A percentile compares a stretch with the other conserved stretches of the same genome.
Conservation (phyloP, 2,888 invertebrate genomes). For the Julus scanicus region DNA sequence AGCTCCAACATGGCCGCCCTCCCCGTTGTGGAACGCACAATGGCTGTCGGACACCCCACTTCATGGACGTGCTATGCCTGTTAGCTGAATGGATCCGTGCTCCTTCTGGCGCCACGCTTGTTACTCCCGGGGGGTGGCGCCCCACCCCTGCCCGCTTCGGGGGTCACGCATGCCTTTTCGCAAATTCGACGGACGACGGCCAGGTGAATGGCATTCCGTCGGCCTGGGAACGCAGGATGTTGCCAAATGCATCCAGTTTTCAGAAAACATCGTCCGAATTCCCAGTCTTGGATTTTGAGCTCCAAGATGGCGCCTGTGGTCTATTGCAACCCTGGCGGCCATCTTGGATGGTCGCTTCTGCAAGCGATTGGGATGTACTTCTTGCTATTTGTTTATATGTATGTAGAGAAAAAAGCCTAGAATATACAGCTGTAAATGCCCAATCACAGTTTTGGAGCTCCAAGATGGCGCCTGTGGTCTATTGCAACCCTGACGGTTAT, state of each 20-base stretch:
- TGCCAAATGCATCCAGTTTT: neutral
- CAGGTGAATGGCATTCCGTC: neutral
- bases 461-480: no score
- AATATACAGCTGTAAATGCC: no score
- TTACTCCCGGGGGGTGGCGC: neutral
- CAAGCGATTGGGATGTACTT: no score
- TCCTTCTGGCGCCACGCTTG: neutral
- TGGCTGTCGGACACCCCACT: neutral
- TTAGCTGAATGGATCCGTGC: neutral
- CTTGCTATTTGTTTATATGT: no score
- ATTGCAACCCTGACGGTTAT: no score
- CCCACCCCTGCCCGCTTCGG: neutral
- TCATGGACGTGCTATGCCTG: neutral
- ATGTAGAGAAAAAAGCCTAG: no score
- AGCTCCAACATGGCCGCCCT: neutral
- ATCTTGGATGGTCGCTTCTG: no score
- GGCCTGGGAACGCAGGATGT: neutral
- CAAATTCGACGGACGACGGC: neutral
- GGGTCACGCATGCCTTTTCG: constrained; percentile 1
- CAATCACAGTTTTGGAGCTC: no score
- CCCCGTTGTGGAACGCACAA: neutral
- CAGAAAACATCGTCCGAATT: no score
- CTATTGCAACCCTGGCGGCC: no score
- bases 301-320: no score
- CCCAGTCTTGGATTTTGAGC: no score